Conservation (phyloP, 2,113 vertebrate species). For the Aegotheles bennettii region DNA sequence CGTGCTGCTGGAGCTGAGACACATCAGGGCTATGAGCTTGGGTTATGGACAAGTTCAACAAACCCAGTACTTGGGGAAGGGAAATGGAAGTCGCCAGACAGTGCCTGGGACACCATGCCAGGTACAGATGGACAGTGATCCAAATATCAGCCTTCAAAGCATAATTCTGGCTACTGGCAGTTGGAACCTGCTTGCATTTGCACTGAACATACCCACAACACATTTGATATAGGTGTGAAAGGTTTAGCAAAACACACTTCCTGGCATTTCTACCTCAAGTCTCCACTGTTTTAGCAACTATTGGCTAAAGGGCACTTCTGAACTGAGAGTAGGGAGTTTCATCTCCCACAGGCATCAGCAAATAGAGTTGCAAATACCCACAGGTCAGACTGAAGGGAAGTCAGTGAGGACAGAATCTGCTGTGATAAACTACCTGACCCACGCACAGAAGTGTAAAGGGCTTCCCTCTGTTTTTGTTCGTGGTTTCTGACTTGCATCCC, state of each 20-base stretch:
- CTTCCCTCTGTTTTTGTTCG: not conserved
- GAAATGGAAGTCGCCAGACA: not conserved
- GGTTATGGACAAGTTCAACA: not conserved
- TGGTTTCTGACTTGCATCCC: not conserved
- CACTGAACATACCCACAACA: not conserved
- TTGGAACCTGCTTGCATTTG: not conserved
- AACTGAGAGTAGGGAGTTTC: not conserved
- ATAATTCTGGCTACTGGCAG: not conserved
- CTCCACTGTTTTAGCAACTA: not conserved
- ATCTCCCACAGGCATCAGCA: not conserved
- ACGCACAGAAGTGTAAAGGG: not conserved
- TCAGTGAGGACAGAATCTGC: not conserved
- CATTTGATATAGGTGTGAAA: not conserved
- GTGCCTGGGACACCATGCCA: not conserved
- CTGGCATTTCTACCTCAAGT: not conserved
- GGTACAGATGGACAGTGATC: not conserved
- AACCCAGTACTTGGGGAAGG: accelerated
- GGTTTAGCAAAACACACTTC: not conserved
- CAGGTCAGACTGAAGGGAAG: not conserved
- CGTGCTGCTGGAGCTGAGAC: not conserved
- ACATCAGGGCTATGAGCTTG: not conserved
- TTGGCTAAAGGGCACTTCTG: not conserved
- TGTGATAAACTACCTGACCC: not conserved
- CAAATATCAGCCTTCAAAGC: not conserved
- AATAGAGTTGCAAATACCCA: not conserved